These are phyloP conservation scores for Cartodere bifasciata DNA, from an alignment of 2,888 invertebrate genomes.

Conservation along the genomic window DNA sequence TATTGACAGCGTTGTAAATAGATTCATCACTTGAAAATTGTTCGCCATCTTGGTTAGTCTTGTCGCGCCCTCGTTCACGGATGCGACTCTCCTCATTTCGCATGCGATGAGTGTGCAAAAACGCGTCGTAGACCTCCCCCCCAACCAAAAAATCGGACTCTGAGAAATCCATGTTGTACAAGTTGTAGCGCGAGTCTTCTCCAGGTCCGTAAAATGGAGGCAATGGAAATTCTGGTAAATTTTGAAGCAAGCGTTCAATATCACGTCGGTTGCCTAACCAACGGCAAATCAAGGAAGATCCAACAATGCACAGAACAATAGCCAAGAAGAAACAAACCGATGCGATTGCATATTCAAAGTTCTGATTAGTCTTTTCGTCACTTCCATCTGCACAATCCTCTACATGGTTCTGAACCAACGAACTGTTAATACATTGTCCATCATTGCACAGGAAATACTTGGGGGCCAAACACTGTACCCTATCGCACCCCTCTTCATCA, in stretches of 20 bases:
- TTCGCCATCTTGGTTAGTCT: no score
- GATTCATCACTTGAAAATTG: no score
- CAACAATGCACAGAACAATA: constrained; percentile 12
- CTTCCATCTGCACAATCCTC: constrained; percentile 20
- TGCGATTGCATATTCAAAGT: background rate
- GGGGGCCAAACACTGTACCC: constrained; percentile 14
- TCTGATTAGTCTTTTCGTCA: constrained; percentile 15
- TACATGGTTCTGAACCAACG: constrained; percentile 14
- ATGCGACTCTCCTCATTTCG: constrained; percentile 6
- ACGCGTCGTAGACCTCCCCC: constrained; percentile 20
- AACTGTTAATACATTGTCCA: constrained; percentile 16
- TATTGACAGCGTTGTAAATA: no score
- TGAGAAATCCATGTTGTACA: constrained; percentile 13
- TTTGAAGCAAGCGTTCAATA: constrained; percentile 14
- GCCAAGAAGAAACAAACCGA: background rate
- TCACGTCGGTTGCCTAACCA: constrained; percentile 17
- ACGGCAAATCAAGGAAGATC: constrained; percentile 13
- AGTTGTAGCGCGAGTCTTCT: constrained; percentile 9
- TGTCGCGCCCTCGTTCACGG: background rate
- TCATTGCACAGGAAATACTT: constrained; percentile 18
- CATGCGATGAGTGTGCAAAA: constrained; percentile 10
- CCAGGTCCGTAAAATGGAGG: constrained; percentile 19
- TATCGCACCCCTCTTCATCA: constrained; percentile 19
- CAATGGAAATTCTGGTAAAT: constrained; percentile 21
- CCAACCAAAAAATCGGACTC: constrained; percentile 16